phyloP scores from a whole-genome alignment of 2,113 vertebrate species.

The Puffinus mauretanicus region DNA sequence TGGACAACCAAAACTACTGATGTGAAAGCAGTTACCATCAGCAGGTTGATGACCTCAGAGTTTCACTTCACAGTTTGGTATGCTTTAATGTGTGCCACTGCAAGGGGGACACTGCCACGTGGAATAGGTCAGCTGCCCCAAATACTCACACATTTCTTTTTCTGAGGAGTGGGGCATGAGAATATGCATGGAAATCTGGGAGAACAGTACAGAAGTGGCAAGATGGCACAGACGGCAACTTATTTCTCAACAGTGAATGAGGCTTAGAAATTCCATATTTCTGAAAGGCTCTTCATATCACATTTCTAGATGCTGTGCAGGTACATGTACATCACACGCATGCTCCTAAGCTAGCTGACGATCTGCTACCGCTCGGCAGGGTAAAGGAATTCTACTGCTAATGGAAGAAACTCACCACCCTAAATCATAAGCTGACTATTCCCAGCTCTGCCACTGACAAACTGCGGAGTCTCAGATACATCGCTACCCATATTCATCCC shows the following conservation, averaged over 20 bases:
- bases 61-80: not conserved
- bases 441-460: not conserved
- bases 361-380: no score
- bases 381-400: not conserved
- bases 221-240: not conserved
- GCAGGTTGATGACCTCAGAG: not conserved
- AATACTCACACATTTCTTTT: rapidly evolving
- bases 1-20: not conserved
- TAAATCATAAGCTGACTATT: not conserved
- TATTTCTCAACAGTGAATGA: not conserved
- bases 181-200: rapidly evolving
- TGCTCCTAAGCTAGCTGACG: rapidly evolving
- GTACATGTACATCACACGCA: rapidly evolving
- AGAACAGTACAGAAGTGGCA: not conserved
- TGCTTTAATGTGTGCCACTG: no score
- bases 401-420: not conserved
- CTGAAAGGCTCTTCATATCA: rapidly evolving
- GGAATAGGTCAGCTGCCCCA: not conserved
- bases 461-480: not conserved
- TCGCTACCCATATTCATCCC: not conserved
- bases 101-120: rapidly evolving
- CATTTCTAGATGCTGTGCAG: not conserved
- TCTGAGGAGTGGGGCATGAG: rapidly evolving
- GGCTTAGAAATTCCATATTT: not conserved
- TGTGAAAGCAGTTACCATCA: no score